phyloP scores from a whole-genome alignment of 2,888 invertebrate species.

The Coenonympha glycerion region DNA sequence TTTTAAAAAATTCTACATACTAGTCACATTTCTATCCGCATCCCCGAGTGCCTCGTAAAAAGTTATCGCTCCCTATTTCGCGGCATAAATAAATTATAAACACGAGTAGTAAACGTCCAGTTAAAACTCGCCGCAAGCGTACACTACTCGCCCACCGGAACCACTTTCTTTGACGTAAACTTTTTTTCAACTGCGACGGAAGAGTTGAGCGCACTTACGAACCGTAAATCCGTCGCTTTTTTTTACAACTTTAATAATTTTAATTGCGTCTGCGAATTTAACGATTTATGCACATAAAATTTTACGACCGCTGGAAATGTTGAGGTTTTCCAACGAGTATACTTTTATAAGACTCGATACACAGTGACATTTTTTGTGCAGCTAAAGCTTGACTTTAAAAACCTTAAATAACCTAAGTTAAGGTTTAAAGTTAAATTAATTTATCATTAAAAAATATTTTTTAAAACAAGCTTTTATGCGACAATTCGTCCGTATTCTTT shows the following conservation, averaged over 20 bases:
- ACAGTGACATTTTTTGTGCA: too few relatives aligned
- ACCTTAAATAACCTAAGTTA: too few relatives aligned
- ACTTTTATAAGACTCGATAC: not conserved
- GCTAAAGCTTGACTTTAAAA: too few relatives aligned
- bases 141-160: conserved; percentile 30
- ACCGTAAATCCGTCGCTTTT: conserved; percentile 24
- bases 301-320: conserved; percentile 15
- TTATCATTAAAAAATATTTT: too few relatives aligned
- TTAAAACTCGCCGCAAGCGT: conserved; percentile 34
- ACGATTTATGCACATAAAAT: conserved; percentile 17
- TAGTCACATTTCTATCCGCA: conserved; percentile 32
- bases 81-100: conserved; percentile 60
- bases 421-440: too few relatives aligned
- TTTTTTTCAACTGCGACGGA: conserved; percentile 30
- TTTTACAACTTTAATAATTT: conserved; percentile 22
- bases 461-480: too few relatives aligned
- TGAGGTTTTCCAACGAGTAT: conserved; percentile 2
- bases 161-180: conserved; percentile 32
- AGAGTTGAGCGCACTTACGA: conserved; percentile 27
- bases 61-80: conserved; percentile 43
- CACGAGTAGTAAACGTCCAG: conserved; percentile 50
- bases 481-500: too few relatives aligned
- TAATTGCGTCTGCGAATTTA: conserved; percentile 22
- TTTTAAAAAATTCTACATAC: not conserved
- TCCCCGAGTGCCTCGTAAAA: conserved; percentile 39